phyloP scores from a whole-genome alignment of 2,888 invertebrate species.

The Campaea margaritaria region DNA sequence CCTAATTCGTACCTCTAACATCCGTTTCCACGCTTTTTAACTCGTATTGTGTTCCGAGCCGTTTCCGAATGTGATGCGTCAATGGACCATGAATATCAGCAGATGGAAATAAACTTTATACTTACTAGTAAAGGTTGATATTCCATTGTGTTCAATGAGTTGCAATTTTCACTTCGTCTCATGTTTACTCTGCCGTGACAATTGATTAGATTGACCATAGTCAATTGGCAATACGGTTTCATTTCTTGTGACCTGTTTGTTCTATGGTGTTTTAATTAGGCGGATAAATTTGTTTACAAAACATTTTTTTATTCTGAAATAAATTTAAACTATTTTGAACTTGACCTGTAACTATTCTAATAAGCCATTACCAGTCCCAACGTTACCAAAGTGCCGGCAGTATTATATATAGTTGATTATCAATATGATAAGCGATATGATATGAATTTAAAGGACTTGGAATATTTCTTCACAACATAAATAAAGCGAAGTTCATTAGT shows the following conservation, averaged over 20 bases:
- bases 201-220: constrained; percentile 8
- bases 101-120: constrained; percentile 7
- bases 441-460: too few species aligned
- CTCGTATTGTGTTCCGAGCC: constrained; percentile 48
- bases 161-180: constrained; percentile 24
- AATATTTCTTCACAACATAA: too few species aligned
- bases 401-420: too few species aligned
- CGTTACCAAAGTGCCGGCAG: too few species aligned
- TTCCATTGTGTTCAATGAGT: constrained; percentile 1
- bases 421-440: too few species aligned
- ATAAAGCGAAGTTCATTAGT: too few species aligned
- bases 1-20: constrained; percentile 43
- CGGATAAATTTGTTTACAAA: too few species aligned
- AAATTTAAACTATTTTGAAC: too few species aligned
- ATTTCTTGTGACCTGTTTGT: neutral
- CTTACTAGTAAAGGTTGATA: constrained; percentile 5
- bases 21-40: constrained; percentile 57
- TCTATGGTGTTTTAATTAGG: neutral
- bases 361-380: too few species aligned
- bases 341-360: too few species aligned
- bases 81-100: constrained; percentile 27
- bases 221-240: neutral
- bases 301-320: too few species aligned
- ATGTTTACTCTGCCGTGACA: constrained; percentile 13
- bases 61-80: constrained; percentile 47